Evolutionary conservation across 2,113 vertebrate species (phyloP), one percentile per base, ranked within the genome.

Genomic region (Oryzias woworae): DNA sequence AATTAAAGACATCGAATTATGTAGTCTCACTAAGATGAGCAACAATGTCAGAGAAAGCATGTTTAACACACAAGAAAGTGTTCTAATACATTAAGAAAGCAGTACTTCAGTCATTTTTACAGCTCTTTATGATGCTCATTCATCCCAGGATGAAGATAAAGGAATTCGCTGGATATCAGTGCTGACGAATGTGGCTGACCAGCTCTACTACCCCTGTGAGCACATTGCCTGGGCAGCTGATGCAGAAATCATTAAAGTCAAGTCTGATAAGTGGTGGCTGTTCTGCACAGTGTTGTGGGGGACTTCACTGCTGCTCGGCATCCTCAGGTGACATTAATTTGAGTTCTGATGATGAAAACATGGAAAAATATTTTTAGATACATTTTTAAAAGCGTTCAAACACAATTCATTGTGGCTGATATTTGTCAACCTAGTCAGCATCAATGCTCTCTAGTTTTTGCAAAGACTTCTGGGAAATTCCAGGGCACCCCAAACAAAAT

Each of bases 121-220:
- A 10, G 1, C 7, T 28, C 26, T 36, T 36, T 8, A 7, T 10
- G 36, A n/a, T 56, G 23, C 2, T 2, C 44, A 7, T 77, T 14
- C 44, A 59, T 56, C 6, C 4, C 41, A 99, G 97, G 95, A 95
- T 2, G 87, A 95, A 54, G 97, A 98, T 3, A 0, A 16, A 1
- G 69, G 89, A 4, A 73, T 96, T 42, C 92, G 95, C 28, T 93
- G 83, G 62, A 82, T 96, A 17, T 96, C 94, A 0, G 91, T 99
- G 62, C 87, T 97, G 55, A 91, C 61, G 53, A 99, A 99, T 49
- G 3, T 93, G 43, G 93, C 94, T 0, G 95, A 97, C 86, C 97
- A 99, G 89, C 91, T 99, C 1, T 99, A 96, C 88, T 99, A 98
- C 75, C 97, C 97, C 3, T 97, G 96, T 17, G 97, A 99, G 66